Percentiles rank a stretch among this genome's conserved stretches.
These are phyloP conservation scores for Oceanodroma tethys DNA, from an alignment of 2,113 vertebrate species.

Conservation along the genomic window DNA sequence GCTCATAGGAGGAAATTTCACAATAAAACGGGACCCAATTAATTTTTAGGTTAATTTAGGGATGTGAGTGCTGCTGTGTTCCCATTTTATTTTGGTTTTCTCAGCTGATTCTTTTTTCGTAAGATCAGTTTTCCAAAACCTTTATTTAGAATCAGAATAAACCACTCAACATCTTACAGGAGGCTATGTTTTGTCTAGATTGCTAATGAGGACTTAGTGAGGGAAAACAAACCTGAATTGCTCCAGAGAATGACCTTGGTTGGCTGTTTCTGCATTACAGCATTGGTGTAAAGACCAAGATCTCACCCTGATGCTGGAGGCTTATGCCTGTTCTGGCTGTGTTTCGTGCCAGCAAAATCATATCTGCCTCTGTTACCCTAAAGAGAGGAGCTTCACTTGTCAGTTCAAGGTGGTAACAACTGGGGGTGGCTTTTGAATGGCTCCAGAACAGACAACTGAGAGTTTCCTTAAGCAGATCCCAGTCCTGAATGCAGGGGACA, in stretches of 20 bases:
- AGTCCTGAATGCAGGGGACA: not conserved
- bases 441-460: too few relatives aligned
- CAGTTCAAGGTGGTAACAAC: accelerated
- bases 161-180: not conserved
- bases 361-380: not conserved
- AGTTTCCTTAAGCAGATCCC: accelerated
- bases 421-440: not conserved
- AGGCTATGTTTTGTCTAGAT: not conserved
- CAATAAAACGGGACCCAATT: not conserved
- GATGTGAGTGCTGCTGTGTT: not conserved
- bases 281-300: not conserved
- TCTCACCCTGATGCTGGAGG: not conserved
- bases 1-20: not conserved
- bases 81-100: slow-evolving; percentile 15
- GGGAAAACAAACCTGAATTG: not conserved
- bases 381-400: not conserved
- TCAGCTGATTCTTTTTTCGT: not conserved
- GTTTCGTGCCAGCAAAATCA: not conserved
- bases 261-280: not conserved
- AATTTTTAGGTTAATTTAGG: not conserved
- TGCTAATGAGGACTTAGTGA: not conserved
- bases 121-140: not conserved
- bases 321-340: accelerated
- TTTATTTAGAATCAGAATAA: slow-evolving; percentile 9
- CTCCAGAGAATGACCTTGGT: accelerated